Conservation (phyloP, 1,140 invertebrate genomes). For the Lordiphosa clarofinis region DNA sequence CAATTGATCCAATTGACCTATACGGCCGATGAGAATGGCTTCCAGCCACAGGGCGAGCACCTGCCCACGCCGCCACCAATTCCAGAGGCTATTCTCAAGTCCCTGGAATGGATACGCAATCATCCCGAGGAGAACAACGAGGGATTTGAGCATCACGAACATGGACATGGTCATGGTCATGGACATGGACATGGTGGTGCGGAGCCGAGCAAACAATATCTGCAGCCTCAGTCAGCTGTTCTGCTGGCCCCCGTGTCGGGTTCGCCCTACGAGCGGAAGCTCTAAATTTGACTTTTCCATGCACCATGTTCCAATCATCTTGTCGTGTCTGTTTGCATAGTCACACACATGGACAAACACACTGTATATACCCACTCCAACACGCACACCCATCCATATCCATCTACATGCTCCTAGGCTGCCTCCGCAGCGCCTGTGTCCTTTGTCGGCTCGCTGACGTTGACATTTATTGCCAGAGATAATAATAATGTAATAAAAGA, state of each 20-base stretch:
- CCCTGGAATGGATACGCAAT: constrained; percentile 81
- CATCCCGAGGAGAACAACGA: constrained; percentile 68
- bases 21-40: constrained; percentile 84
- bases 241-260: constrained; percentile 44
- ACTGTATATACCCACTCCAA: constrained; percentile 29
- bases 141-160: constrained; percentile 36
- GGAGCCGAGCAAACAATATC: constrained; percentile 43
- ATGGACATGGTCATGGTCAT: constrained; percentile 26
- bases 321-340: constrained; percentile 42
- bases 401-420: constrained; percentile 33
- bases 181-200: constrained; percentile 23
- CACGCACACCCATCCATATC: constrained; percentile 25
- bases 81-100: constrained; percentile 69
- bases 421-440: constrained; percentile 37
- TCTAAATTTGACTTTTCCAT: constrained; percentile 36
- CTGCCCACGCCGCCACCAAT: constrained; percentile 80
- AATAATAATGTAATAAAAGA: constrained; percentile 78
- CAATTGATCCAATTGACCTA: constrained; percentile 81
- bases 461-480: constrained; percentile 78
- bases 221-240: constrained; percentile 32
- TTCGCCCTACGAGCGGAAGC: constrained; percentile 59
- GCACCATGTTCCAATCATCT: constrained; percentile 4
- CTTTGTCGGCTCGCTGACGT: constrained; percentile 71
- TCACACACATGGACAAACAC: constrained; percentile 20
- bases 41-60: constrained; percentile 81